These are phyloP conservation scores for Ophthalmolycus amberensis DNA, from an alignment of 2,113 vertebrate species.

Conservation along the genomic window DNA sequence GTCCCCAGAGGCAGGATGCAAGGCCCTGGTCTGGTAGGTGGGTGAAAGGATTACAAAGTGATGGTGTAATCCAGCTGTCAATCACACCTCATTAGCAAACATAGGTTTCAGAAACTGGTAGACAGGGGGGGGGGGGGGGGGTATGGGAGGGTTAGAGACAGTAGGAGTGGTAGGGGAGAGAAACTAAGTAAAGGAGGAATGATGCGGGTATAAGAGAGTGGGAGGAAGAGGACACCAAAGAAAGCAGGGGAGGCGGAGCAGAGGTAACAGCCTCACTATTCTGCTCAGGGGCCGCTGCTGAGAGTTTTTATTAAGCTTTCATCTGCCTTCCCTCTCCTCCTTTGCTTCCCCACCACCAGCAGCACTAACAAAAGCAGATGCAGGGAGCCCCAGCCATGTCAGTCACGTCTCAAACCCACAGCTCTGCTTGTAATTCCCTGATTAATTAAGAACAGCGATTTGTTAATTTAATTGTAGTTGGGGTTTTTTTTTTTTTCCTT, in stretches of 20 bases:
- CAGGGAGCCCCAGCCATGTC: constrained; percentile 55
- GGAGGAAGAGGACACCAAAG: constrained; percentile 60
- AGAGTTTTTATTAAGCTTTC: constrained; percentile 65
- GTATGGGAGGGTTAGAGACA: constrained; percentile 19
- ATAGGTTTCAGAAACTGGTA: constrained; percentile 41
- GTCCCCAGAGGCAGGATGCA: constrained; percentile 29
- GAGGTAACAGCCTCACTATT: constrained; percentile 34
- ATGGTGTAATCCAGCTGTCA: constrained; percentile 75
- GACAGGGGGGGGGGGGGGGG: constrained; percentile 4
- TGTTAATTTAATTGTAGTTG: constrained; percentile 74
- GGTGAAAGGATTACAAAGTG: constrained; percentile 79
- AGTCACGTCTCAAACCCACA: constrained; percentile 66
- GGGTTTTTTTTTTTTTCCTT: constrained; percentile 19
- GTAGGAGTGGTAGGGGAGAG: constrained; percentile 27
- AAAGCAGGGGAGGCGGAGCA: constrained; percentile 42
- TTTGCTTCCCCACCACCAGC: constrained; percentile 34
- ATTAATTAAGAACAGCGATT: constrained; percentile 78
- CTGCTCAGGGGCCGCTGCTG: constrained; percentile 53
- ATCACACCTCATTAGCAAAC: constrained; percentile 81
- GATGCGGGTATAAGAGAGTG: constrained; percentile 44
- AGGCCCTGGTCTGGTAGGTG: constrained; percentile 33
- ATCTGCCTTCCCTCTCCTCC: constrained; percentile 65
- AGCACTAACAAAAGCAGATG: constrained; percentile 59
- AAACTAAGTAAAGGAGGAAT: constrained; percentile 28
- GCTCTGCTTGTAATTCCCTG: constrained; percentile 63